A percentile compares a stretch with the other conserved stretches of the same genome.
Conservation (phyloP, 2,113 vertebrate species). For the Manacus vitellinus region DNA sequence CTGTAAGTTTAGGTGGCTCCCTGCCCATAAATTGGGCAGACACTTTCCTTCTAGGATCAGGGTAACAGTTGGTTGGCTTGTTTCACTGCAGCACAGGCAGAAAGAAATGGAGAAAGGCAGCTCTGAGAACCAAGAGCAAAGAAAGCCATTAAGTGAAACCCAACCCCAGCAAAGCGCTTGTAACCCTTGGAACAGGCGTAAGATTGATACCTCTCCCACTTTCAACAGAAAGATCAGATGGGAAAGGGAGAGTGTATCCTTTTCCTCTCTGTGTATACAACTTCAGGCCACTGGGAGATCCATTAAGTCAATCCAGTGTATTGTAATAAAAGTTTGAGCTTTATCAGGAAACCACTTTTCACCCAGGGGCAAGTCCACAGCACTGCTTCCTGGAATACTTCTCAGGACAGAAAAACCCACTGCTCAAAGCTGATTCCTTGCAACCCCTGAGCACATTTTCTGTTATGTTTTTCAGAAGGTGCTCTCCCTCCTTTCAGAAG, state of each 20-base stretch:
- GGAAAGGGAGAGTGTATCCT: conserved; percentile 35
- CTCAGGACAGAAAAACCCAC: neutral
- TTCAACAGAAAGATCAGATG: conserved; percentile 51
- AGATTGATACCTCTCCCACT: conserved; percentile 65
- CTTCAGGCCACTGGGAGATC: conserved; percentile 8
- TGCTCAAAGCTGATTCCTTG: neutral
- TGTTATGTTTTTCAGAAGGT: neutral
- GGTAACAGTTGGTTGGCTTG: neutral
- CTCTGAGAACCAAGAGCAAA: conserved; percentile 33
- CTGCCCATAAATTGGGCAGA: neutral
- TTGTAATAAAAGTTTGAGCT: neutral
- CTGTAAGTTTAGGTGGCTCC: neutral
- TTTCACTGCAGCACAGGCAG: neutral
- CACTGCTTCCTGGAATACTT: neutral
- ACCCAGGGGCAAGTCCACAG: neutral
- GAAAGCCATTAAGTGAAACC: conserved; percentile 57
- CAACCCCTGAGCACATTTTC: neutral
- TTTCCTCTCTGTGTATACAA: conserved; percentile 22
- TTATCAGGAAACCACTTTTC: neutral
- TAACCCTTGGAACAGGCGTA: conserved; percentile 23
- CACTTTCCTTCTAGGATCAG: neutral
- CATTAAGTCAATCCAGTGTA: neutral
- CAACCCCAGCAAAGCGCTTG: neutral
- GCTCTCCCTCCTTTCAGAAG: neutral
- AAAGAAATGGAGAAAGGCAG: neutral